phyloP scores from a whole-genome alignment of 2,888 invertebrate genomes.

The Acrocyrtus sp. region DNA sequence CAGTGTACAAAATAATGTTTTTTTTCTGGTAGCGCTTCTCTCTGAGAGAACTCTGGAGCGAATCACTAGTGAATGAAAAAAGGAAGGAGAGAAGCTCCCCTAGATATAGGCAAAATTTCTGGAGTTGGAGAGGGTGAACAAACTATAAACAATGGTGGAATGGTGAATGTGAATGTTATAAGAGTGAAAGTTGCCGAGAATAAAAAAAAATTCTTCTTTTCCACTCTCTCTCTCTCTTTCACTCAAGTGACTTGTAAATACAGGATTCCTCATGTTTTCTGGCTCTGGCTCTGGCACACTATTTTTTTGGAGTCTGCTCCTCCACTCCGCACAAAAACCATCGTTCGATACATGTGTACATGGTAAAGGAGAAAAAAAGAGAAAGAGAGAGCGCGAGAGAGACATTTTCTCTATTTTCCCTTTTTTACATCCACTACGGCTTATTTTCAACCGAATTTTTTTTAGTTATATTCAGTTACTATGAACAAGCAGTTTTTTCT shows the following conservation, averaged over 20 bases:
- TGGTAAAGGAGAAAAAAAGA: neutral
- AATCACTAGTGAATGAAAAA: constrained; percentile 42
- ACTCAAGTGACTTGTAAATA: constrained; percentile 30
- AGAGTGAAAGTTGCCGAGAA: constrained; percentile 28
- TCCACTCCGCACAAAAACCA: neutral
- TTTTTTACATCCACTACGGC: no score
- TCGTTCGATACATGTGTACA: neutral
- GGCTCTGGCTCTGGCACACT: constrained; percentile 6
- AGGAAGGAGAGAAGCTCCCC: neutral
- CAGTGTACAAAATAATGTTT: no score
- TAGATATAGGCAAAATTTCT: no score
- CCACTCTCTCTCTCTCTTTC: neutral
- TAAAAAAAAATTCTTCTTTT: constrained; percentile 6
- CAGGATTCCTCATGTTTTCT: constrained; percentile 33
- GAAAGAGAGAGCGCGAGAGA: no score
- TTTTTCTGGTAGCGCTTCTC: no score
- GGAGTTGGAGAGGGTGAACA: neutral
- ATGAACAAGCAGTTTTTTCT: no score
- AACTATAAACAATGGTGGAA: neutral
- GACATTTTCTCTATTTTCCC: no score
- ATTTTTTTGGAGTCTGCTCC: constrained; percentile 11
- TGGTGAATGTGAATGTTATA: no score
- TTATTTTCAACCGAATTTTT: no score
- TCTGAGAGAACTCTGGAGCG: constrained; percentile 19
- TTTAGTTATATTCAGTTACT: no score